phyloP scores from a whole-genome alignment of 2,888 invertebrate genomes.

The Dastarcus helophoroides region DNA sequence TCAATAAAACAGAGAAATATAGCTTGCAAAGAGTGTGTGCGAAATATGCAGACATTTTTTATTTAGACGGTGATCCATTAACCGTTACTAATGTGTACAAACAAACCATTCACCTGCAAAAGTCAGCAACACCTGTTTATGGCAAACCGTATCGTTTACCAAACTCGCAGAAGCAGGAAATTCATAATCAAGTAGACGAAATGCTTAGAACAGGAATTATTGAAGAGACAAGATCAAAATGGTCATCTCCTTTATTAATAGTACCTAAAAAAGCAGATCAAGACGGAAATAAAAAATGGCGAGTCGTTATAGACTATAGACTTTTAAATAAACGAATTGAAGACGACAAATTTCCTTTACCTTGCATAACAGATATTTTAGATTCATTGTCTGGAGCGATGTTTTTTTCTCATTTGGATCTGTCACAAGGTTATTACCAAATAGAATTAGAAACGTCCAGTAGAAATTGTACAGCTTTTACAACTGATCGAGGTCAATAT shows the following conservation, averaged over 20 bases:
- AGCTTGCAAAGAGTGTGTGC: too few species aligned
- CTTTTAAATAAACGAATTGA: slow-evolving; percentile 12
- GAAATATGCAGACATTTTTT: slow-evolving; percentile 15
- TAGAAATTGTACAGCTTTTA: slow-evolving; percentile 18
- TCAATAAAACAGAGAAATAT: too few species aligned
- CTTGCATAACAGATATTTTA: slow-evolving; percentile 19
- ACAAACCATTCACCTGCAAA: slow-evolving; percentile 15
- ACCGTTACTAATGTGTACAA: slow-evolving; percentile 17
- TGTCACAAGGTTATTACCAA: slow-evolving; percentile 20
- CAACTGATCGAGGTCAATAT: slow-evolving; percentile 18
- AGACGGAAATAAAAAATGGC: slow-evolving; percentile 5
- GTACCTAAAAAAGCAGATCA: slow-evolving; percentile 5
- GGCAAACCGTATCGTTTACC: slow-evolving; percentile 18
- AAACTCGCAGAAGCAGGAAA: slow-evolving; percentile 15
- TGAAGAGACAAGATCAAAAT: slow-evolving; percentile 15
- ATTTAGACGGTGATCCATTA: slow-evolving; percentile 14
- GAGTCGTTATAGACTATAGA: slow-evolving; percentile 13
- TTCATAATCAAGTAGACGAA: slow-evolving; percentile 14
- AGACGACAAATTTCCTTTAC: slow-evolving; percentile 15
- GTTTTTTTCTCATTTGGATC: slow-evolving; percentile 19
- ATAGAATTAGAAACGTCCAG: slow-evolving; percentile 15
- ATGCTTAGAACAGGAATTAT: slow-evolving; percentile 18
- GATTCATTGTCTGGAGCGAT: slow-evolving; percentile 19
- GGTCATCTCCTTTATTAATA: slow-evolving; percentile 14
- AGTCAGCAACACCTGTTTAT: slow-evolving; percentile 13